Conservation (phyloP, 2,888 invertebrate genomes). For the Hypomecis atomaria region DNA sequence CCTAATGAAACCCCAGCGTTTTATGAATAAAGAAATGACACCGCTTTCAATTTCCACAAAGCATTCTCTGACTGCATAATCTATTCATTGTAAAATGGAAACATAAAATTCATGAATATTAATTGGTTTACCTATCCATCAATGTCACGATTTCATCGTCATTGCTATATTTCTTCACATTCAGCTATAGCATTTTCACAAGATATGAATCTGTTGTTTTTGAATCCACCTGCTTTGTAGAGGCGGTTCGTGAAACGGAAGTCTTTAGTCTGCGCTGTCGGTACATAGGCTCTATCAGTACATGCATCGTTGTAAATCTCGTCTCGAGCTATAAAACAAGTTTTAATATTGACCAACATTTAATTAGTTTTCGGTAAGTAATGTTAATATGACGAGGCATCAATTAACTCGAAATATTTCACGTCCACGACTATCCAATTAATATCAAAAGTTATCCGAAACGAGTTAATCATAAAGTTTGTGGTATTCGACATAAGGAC, state of each 20-base stretch:
- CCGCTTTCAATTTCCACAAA: not conserved
- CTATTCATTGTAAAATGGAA: constrained; percentile 10
- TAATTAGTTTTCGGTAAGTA: constrained; percentile 20
- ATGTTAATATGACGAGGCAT: constrained; percentile 8
- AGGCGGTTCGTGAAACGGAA: constrained; percentile 35
- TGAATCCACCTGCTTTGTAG: constrained; percentile 37
- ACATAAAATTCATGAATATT: constrained; percentile 11
- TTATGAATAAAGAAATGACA: not conserved
- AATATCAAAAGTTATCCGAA: not conserved
- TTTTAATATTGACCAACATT: constrained; percentile 23
- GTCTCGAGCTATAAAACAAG: constrained; percentile 25
- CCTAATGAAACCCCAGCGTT: not conserved
- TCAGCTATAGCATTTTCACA: constrained; percentile 36
- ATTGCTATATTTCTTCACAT: constrained; percentile 31
- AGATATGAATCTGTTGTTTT: constrained; percentile 35
- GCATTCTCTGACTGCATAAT: not conserved
- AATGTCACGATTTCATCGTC: constrained; percentile 41
- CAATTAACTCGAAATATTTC: constrained; percentile 20
- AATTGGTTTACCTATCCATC: constrained; percentile 45
- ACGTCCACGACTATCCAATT: constrained; percentile 13
- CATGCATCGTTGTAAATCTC: constrained; percentile 24
- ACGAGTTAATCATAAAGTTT: not conserved
- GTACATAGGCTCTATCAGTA: constrained; percentile 12
- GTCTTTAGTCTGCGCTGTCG: constrained; percentile 27
- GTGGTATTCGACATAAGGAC: not conserved